A percentile compares a stretch with the other conserved stretches of the same genome.
These are phyloP conservation scores for Helicoverpa armigera DNA, from an alignment of 1,140 invertebrate species.

Conservation along the genomic window DNA sequence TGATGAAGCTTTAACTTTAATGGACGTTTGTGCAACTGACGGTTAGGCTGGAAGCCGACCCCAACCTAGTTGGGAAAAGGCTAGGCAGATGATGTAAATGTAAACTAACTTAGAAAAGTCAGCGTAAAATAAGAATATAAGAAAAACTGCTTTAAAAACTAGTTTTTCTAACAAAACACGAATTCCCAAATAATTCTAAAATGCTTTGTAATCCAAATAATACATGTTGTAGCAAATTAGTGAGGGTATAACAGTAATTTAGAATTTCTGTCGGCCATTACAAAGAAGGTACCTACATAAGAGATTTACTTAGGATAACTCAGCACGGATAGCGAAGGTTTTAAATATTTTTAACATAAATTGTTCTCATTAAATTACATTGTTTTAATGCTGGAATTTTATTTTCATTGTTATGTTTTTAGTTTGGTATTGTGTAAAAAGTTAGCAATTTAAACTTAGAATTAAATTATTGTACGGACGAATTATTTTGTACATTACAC, in stretches of 20 bases:
- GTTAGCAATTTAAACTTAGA: too few species aligned
- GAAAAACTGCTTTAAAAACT: background rate
- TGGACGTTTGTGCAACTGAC: too few species aligned
- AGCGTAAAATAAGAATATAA: background rate
- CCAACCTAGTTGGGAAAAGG: too few species aligned
- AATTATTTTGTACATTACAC: too few species aligned
- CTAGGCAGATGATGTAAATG: too few species aligned
- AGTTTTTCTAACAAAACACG: background rate
- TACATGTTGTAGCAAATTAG: conserved; percentile 7
- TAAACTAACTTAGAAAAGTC: too few species aligned
- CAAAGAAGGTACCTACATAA: background rate
- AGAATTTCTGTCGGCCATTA: background rate
- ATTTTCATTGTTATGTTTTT: too few species aligned
- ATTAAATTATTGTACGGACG: too few species aligned
- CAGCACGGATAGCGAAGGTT: background rate
- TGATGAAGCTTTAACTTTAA: too few species aligned
- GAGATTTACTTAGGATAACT: conserved; percentile 22
- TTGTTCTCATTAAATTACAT: background rate
- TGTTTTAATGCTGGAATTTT: background rate
- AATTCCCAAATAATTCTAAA: background rate
- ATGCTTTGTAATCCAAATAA: background rate
- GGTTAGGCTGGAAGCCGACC: too few species aligned
- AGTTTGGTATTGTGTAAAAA: too few species aligned
- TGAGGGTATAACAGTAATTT: conserved; percentile 6
- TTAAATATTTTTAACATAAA: background rate